Evolutionary conservation across 2,888 invertebrate species (phyloP), one percentile per base, ranked within the genome.

Genomic region (Erebia aethiops): DNA sequence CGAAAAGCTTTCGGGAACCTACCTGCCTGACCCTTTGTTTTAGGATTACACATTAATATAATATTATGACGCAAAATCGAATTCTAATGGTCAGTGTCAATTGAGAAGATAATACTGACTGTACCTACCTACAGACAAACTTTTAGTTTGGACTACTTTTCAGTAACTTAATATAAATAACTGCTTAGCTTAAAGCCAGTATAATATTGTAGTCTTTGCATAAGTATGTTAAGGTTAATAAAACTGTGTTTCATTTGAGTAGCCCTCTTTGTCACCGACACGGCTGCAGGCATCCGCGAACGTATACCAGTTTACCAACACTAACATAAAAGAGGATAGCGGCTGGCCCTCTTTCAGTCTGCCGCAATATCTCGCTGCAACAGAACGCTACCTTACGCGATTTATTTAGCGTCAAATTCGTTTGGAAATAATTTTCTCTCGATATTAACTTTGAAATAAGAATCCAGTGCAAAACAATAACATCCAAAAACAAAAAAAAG

Each of bases 271-370:
- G 84, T 79, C 83, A 84, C 51, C 61, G 69, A 16, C 57, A 52
- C 70, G 57, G 43, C 63, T 35, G 60, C 71, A 56, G 35, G 54
- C 21, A 65, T 56, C 21, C 67, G 69, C 73, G 78, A 77, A 77
- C 85, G 84, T 84, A 85, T 87, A 89, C 91, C 88, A 88, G 90
- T 90, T 89, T 87, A 85, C 86, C 85, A 84, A 84, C 82, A 86
- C 83, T 82, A 84, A 88, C 90, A 90, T 92, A 91, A 91, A 89
- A 90, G 90, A 87, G 90, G 88, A 89, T 91, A 86, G 86, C 88
- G 84, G 81, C 82, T 84, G 87, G 86, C 84, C 84, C 86, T 85
- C 88, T 84, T 83, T 87, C 87, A 90, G 92, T 91, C 84, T 77
- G 84, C 78, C 81, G 81, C 80, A 70, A 86, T 82, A 80, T 79